Evolutionary conservation across 2,888 invertebrate species (phyloP), one percentile per base, ranked within the genome.

Genomic region (Rhodophaea formosa): DNA sequence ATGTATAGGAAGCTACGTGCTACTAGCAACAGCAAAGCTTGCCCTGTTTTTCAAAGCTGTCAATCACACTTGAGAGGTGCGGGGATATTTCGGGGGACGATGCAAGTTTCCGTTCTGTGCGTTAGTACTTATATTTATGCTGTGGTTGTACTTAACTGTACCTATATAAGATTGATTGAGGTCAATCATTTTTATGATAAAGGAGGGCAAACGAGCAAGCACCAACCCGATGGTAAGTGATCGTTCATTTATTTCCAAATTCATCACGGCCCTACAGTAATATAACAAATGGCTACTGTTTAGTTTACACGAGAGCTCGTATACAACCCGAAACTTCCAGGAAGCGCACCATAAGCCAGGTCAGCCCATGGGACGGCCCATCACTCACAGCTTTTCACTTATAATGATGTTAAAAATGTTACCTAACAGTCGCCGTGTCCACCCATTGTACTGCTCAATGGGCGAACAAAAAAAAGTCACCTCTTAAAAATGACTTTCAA

Each of bases 321-420:
- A 49, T 42, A 49, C 15, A 49, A 56, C 42, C 29, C 42, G n/a
- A 10, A 42, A 56, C 49, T 56, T 56, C 56, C 30, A 49, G 56
- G 56, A 56, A 56, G 43, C 10, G 12, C 32, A 56, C 30, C 59
- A 57, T 44, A 58, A 53, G 51, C 56, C 16, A 39, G 59, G 54
- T 32, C 57, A 59, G 52, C 46, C 56, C 63, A 60, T 51, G 59
- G 59, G 67, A 60, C 58, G 55, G 59, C 62, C 77, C 84, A 90
- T 90, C 88, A 87, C 77, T 90, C 89, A 89, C 74, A 65, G 76
- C 80, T 83, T 85, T 87, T 86, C 86, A 88, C 82, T 88, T 90
- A 91, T 91, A 91, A 91, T 90, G 91, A 91, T 91, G 89, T 91
- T 88, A 86, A 87, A 86, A 88, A 88, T 81, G 87, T 89, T 82